Base-by-base conservation (phyloP, 2,797 vertebrate species). In the Neosalanx taihuensis region DNA sequence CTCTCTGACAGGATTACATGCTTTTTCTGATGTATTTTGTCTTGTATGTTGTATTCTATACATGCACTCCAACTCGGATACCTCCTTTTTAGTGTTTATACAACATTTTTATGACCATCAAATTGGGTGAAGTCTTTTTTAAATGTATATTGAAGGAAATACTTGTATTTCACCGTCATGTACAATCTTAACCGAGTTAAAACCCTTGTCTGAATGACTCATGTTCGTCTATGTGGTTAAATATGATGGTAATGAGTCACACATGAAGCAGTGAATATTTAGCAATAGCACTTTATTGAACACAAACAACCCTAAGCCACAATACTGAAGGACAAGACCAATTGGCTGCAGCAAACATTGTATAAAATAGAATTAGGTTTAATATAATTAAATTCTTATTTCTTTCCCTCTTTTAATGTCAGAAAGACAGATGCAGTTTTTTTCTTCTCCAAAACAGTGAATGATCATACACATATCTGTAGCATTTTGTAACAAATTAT, bases 201-300 rank as follows among this genome's bases (percentile, higher is more conserved):
- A 15, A 12, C 46, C 4, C 46, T 15, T 49, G 46, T 12, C 4
- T 49, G 46, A 12, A 49, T 5, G 15, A 10, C 46, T 49, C 46
- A 49, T 49, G 9, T 49, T 1, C 15, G 2, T 15, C 46, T 12
- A 2, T n/a, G 41, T 46, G 41, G 41, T 46, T 46, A 9, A 13
- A 46, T 17, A 56, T 56, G 51, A n/a, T 7, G 20, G 51, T 26
- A 67, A 56, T 5, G 53, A 29, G 12, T 61, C 66, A 37, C 6
- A 23, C 41, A 61, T 79, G 30, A 87, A 67, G 29, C 74, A 2
- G 6, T 18, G 77, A 72, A 79, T 89, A 93, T 92, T 94, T 92
- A 94, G 93, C 94, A 92, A 93, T 79, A 94, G 94, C 94, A 93
- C 91, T 95, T 95, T 94, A 95, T 94, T 95, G 92, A 94, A 94